phyloP scores from a whole-genome alignment of 1,140 invertebrate genomes.

The Psix sp. region DNA sequence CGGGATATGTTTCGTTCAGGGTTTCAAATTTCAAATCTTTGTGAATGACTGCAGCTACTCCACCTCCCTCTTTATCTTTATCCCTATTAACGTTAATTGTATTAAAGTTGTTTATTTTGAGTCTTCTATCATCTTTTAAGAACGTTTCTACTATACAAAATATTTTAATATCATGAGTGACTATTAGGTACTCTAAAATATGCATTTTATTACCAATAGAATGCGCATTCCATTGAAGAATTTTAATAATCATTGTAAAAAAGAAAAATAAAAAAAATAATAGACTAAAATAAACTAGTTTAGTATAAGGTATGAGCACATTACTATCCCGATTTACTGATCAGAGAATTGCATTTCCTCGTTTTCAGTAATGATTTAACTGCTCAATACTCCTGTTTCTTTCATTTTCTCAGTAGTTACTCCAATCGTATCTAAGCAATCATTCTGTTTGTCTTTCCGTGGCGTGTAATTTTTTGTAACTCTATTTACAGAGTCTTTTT shows the following conservation, averaged over 20 bases:
- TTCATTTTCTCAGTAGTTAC: too few species aligned
- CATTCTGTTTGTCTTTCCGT: too few species aligned
- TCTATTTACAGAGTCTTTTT: too few species aligned
- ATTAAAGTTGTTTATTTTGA: not conserved
- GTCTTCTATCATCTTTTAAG: not conserved
- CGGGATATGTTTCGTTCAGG: not conserved
- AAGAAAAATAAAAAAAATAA: not conserved
- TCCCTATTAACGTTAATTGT: not conserved
- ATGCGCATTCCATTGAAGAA: constrained; percentile 19
- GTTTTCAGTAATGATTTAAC: too few species aligned
- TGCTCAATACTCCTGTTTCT: too few species aligned
- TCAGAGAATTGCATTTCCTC: not conserved
- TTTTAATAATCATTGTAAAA: constrained; percentile 11
- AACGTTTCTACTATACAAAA: constrained; percentile 13
- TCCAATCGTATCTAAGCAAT: too few species aligned
- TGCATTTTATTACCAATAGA: constrained; percentile 8
- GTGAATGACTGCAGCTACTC: not conserved
- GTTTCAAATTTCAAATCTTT: constrained; percentile 7
- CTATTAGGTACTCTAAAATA: constrained; percentile 2
- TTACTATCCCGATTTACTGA: too few species aligned
- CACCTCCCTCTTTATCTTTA: constrained; percentile 2
- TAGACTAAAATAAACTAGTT: too few species aligned
- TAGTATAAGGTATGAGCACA: too few species aligned
- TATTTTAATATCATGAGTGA: constrained; percentile 9
- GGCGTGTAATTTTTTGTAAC: too few species aligned